These are phyloP conservation scores for Strigops habroptila DNA, from an alignment of 2,113 vertebrate species.

Conservation along the genomic window DNA sequence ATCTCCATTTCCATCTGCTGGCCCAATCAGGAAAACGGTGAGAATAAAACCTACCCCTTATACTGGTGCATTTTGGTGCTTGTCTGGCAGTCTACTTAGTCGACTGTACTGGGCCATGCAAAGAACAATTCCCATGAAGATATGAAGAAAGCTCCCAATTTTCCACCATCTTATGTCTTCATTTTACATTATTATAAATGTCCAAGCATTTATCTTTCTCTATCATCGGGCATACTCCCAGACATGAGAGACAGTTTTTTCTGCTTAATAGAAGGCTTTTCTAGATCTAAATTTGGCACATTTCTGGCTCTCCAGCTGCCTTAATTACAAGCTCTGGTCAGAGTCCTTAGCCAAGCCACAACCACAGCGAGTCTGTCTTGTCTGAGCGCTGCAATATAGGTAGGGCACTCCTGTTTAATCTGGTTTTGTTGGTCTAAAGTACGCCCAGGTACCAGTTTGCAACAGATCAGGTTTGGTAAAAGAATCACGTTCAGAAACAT, in stretches of 20 bases:
- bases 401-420: neutral
- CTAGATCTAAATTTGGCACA: neutral
- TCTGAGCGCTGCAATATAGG: neutral
- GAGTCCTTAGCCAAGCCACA: neutral
- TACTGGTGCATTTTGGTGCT: conserved; percentile 7
- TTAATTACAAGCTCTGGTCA: neutral
- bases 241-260: neutral
- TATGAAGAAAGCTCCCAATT: neutral
- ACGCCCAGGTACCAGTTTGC: neutral
- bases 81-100: neutral
- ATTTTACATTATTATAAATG: neutral
- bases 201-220: neutral
- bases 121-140: neutral
- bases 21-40: conserved; percentile 51
- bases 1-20: conserved; percentile 60
- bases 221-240: neutral
- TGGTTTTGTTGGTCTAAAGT: neutral
- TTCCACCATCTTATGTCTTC: neutral
- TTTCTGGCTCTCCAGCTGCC: neutral
- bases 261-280: neutral
- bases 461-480: rapidly evolving
- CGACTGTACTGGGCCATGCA: neutral
- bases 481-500: neutral
- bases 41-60: conserved; percentile 35
- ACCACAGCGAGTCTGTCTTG: neutral